phyloP scores from a whole-genome alignment of 64 coral and sea anemone genomes.

The Montipora cactus region DNA sequence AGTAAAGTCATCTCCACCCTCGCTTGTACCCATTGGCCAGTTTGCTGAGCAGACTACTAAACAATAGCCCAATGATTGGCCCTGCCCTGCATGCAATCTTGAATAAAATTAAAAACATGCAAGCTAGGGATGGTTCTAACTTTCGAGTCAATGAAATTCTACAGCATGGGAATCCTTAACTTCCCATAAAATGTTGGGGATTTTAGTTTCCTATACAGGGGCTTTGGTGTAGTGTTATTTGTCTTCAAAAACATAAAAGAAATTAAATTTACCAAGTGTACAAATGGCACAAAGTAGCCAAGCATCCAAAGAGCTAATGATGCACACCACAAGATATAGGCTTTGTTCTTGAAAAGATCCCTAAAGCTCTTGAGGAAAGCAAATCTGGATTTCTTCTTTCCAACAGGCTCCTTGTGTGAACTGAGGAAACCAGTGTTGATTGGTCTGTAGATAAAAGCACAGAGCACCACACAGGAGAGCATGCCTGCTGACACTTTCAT shows the following conservation, averaged over 20 bases:
- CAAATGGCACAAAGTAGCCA: slow-evolving; percentile 96
- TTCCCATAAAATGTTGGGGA: too few species aligned
- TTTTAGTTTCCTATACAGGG: too few species aligned
- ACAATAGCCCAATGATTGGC: too few species aligned
- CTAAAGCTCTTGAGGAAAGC: slow-evolving; percentile 48
- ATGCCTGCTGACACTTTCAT: slow-evolving; percentile 96
- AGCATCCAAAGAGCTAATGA: slow-evolving; percentile 94
- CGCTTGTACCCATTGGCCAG: too few species aligned
- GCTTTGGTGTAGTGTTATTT: too few species aligned
- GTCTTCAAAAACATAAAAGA: neutral
- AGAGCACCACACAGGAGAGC: slow-evolving; percentile 66
- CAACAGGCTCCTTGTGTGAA: slow-evolving; percentile 29
- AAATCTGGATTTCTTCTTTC: slow-evolving; percentile 56
- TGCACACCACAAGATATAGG: slow-evolving; percentile 90
- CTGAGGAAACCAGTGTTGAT: slow-evolving; percentile 91
- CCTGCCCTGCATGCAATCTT: too few species aligned
- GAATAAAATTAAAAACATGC: too few species aligned
- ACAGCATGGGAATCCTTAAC: too few species aligned
- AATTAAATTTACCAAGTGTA: slow-evolving; percentile 87
- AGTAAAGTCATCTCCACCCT: too few species aligned
- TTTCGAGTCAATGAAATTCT: too few species aligned
- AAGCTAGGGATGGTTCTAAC: too few species aligned
- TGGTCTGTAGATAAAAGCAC: slow-evolving; percentile 80
- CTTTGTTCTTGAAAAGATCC: slow-evolving; percentile 88
- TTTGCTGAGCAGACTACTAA: too few species aligned